These are phyloP conservation scores for Premnoplex brunnescens DNA, from an alignment of 2,797 vertebrate species.

Conservation along the genomic window DNA sequence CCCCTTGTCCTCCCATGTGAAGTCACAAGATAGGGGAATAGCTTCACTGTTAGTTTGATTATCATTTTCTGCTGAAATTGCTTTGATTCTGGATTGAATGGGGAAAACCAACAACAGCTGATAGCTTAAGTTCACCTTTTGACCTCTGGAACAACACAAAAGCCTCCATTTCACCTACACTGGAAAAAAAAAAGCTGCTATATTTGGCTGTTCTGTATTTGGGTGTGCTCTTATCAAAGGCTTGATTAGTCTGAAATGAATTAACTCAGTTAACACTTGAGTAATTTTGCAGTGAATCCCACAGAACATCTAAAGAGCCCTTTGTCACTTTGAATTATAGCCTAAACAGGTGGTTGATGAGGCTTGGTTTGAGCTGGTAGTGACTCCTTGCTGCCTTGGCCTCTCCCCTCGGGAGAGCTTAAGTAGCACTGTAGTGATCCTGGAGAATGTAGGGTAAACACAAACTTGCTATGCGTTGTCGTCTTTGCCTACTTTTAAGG, in stretches of 20 bases:
- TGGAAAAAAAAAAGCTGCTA: background rate
- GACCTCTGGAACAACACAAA: background rate
- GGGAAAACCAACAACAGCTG: background rate
- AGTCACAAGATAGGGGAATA: background rate
- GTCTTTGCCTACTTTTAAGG: background rate
- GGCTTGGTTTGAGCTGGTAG: background rate
- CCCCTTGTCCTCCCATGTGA: background rate
- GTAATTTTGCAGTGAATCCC: background rate
- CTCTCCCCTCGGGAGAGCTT: rapidly evolving
- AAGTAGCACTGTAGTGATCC: background rate
- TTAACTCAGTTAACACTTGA: slow-evolving; percentile 44
- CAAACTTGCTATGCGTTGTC: background rate
- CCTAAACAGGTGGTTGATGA: background rate
- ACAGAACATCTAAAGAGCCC: background rate
- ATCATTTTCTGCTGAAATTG: background rate
- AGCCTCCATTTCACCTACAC: background rate
- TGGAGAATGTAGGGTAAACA: background rate
- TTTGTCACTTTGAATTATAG: slow-evolving; percentile 31
- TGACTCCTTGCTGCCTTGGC: background rate
- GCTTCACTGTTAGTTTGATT: background rate
- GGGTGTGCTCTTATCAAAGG: background rate
- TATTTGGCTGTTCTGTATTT: background rate
- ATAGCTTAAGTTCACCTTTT: background rate
- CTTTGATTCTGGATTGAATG: background rate
- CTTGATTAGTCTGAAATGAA: slow-evolving; percentile 42